phyloP scores from a whole-genome alignment of 23 tunicate genomes.

The Halocynthia roretzi region DNA sequence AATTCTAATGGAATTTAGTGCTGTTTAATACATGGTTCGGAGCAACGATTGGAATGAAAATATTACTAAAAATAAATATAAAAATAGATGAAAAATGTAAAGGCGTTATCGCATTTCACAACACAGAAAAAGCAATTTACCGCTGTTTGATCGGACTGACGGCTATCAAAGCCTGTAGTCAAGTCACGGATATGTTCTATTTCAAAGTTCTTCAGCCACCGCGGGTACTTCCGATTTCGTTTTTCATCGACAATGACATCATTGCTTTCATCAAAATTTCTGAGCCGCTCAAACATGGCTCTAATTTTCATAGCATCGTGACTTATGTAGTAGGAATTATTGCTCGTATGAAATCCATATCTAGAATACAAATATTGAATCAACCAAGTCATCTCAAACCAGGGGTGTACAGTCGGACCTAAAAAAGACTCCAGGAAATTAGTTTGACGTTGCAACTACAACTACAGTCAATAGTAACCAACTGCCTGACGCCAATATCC shows the following conservation, averaged over 20 bases:
- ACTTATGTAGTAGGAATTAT: conserved; percentile 82
- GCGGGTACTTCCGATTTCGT: conserved; percentile 39
- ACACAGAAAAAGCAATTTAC: conserved; percentile 25
- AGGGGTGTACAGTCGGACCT: too few relatives aligned
- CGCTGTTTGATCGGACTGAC: conserved; percentile 37
- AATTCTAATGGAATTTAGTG: too few relatives aligned
- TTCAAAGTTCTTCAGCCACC: conserved; percentile 38
- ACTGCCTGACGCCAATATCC: too few relatives aligned
- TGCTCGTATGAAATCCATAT: conserved; percentile 91
- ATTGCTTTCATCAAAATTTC: conserved; percentile 38
- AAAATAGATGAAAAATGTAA: too few relatives aligned
- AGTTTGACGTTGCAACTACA: too few relatives aligned
- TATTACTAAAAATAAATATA: too few relatives aligned
- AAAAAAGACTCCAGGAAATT: too few relatives aligned
- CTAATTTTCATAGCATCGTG: conserved; percentile 55
- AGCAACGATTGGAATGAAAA: too few relatives aligned
- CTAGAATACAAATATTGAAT: conserved; percentile 5
- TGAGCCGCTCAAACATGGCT: conserved; percentile 67
- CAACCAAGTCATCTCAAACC: too few relatives aligned
- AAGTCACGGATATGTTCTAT: conserved; percentile 61
- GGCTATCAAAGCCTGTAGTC: conserved; percentile 88
- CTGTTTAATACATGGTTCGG: too few relatives aligned
- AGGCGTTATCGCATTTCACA: too few relatives aligned
- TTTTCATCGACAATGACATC: conserved; percentile 42
- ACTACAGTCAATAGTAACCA: too few relatives aligned